Percentiles rank a stretch among this genome's conserved stretches.
Evolutionary conservation across 2,113 vertebrate genomes (phyloP).

Genomic region (Euleptes europaea): DNA sequence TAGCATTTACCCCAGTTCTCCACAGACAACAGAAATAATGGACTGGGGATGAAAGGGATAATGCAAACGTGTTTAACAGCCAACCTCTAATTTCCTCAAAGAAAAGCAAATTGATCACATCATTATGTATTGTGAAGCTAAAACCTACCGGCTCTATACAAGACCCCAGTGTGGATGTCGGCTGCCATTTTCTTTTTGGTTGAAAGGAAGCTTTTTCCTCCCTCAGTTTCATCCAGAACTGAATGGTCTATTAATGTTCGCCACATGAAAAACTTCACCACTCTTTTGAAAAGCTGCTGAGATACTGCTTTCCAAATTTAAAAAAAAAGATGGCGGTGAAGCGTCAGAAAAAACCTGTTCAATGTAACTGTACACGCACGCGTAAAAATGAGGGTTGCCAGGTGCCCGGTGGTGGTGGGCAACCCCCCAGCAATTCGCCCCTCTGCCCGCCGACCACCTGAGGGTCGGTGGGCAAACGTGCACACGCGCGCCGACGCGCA

Average conservation of each 20-base stretch:
- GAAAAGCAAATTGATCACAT: conserved; percentile 18
- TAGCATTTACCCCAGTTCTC: conserved; percentile 1
- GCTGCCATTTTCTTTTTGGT: not conserved
- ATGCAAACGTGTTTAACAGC: conserved; percentile 12
- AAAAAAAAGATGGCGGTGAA: not conserved
- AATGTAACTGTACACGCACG: not conserved
- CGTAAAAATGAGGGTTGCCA: no score
- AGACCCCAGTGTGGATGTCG: not conserved
- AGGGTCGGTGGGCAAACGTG: no score
- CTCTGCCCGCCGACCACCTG: no score
- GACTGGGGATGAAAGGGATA: conserved; percentile 21
- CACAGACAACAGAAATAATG: conserved; percentile 14
- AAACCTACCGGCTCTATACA: not conserved
- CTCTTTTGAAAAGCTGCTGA: not conserved
- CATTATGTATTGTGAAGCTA: conserved; percentile 1
- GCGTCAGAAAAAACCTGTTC: not conserved
- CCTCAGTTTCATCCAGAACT: not conserved
- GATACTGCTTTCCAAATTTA: not conserved
- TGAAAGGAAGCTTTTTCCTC: not conserved
- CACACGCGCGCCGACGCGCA: no score
- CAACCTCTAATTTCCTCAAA: not conserved
- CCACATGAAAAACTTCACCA: not conserved
- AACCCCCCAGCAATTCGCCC: no score
- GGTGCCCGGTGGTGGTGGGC: no score
- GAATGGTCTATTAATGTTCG: not conserved